phyloP scores from a whole-genome alignment of 2,888 invertebrate species.

The Entomobrya proxima region DNA sequence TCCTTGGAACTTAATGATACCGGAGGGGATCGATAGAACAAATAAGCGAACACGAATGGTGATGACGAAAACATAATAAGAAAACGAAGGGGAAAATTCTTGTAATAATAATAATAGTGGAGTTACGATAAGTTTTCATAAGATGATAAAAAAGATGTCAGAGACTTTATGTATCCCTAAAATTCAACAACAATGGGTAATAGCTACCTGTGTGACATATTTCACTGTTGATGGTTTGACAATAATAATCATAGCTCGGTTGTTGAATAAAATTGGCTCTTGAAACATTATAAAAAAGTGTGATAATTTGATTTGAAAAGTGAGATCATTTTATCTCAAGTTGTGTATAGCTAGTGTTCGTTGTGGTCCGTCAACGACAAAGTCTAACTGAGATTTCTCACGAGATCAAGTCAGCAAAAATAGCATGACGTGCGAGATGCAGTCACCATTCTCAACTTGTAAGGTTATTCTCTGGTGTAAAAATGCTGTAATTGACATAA shows the following conservation, averaged over 20 bases:
- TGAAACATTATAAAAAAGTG: slow-evolving; percentile 46
- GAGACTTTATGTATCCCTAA: not conserved
- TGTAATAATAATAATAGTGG: slow-evolving; percentile 29
- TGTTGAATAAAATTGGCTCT: not conserved
- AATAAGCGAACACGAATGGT: slow-evolving; percentile 15
- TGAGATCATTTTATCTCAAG: slow-evolving; percentile 33
- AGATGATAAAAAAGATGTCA: slow-evolving; percentile 37
- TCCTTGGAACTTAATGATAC: slow-evolving; percentile 53
- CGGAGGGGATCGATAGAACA: slow-evolving; percentile 47
- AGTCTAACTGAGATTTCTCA: slow-evolving; percentile 53
- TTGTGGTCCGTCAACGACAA: slow-evolving; percentile 43
- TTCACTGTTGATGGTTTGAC: slow-evolving; percentile 41
- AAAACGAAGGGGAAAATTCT: slow-evolving; percentile 20
- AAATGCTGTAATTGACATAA: slow-evolving; percentile 22
- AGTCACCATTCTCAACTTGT: not conserved
- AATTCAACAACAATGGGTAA: not conserved
- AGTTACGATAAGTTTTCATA: not conserved
- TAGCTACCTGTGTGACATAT: slow-evolving; percentile 54
- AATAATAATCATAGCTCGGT: slow-evolving; percentile 10
- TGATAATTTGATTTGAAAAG: slow-evolving; percentile 54
- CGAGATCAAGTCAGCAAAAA: slow-evolving; percentile 56
- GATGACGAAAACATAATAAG: slow-evolving; percentile 41
- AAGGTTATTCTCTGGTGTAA: too few relatives aligned
- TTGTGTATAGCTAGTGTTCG: slow-evolving; percentile 7
- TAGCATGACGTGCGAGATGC: not conserved